Evolutionary conservation across 2,888 invertebrate genomes (phyloP), one percentile per base, ranked within the genome.

Genomic region (Dasypogon diadema): DNA sequence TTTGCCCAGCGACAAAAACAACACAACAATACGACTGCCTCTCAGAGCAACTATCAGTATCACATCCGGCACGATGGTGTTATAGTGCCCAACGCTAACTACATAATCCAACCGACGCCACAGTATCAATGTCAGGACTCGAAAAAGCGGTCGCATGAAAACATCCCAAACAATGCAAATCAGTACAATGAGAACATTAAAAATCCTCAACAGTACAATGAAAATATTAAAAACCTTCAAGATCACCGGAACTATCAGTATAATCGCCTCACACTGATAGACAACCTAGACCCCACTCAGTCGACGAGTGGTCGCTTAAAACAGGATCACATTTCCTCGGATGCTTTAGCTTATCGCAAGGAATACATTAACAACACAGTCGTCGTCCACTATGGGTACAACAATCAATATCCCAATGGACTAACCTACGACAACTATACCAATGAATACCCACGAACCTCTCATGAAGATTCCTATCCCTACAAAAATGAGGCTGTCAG

Each of bases 221-320:
- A 65, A 12, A 75, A 75, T 18, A 75, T 75, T n/a, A 68, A 74
- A 22, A 34, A 74, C 24, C 75, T 75, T 8, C 77, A 77, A 42
- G 77, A 77, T 51, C 68, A 72, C 18, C 76, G 77, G 24, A 79
- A 79, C 34, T 75, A 74, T 24, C 78, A 79, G 42, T 79, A 77
- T 26, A 77, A 79, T 51, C 58, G 77, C 2, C 18, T 77, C 2
- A 72, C 75, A 1, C 63, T 78, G 6, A 34, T 42, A 1, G 78
- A 78, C 3, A 60, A 16, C 18, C 18, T n/a, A 0, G n/a, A 74
- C 6, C 2, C 12, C 2, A 2, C 37, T n/a, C 18, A 58, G 10
- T 42, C 37, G 14, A 65, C 48, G 37, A 65, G 58, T 16, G 34
- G 22, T 18, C 21, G 60, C 14, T 5, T 72, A 1, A 77, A 76